phyloP scores from a whole-genome alignment of 1,140 invertebrate genomes.

The Dendrolimus kikuchii region DNA sequence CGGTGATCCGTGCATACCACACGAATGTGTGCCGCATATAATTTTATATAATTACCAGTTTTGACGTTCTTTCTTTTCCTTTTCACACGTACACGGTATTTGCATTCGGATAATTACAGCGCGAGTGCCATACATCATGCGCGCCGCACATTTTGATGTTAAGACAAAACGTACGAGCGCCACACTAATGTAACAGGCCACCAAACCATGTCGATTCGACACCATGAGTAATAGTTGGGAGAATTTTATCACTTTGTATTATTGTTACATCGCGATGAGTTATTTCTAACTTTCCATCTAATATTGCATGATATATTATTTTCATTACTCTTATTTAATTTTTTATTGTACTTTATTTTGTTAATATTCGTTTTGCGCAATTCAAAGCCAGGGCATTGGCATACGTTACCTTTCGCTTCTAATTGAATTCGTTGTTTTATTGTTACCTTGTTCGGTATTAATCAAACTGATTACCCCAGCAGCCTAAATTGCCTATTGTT shows the following conservation, averaged over 20 bases:
- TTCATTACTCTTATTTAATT: slow-evolving; percentile 65
- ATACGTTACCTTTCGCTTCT: slow-evolving; percentile 73
- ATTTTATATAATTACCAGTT: slow-evolving; percentile 67
- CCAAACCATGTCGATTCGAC: slow-evolving; percentile 53
- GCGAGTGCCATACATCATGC: slow-evolving; percentile 53
- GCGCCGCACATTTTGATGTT: slow-evolving; percentile 54
- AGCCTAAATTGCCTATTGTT: slow-evolving; percentile 69
- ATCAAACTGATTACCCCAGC: slow-evolving; percentile 68
- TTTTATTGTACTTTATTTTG: slow-evolving; percentile 61
- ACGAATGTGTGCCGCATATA: slow-evolving; percentile 58
- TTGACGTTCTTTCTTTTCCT: slow-evolving; percentile 63
- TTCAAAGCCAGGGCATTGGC: slow-evolving; percentile 88
- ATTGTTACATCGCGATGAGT: slow-evolving; percentile 49
- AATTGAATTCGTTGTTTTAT: slow-evolving; percentile 68
- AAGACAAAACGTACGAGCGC: slow-evolving; percentile 39
- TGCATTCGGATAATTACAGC: slow-evolving; percentile 63
- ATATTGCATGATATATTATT: slow-evolving; percentile 69
- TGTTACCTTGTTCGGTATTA: slow-evolving; percentile 64
- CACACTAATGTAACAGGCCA: slow-evolving; percentile 39
- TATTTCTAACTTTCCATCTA: slow-evolving; percentile 64
- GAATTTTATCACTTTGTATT: slow-evolving; percentile 57
- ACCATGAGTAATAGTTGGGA: slow-evolving; percentile 56
- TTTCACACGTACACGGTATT: slow-evolving; percentile 66
- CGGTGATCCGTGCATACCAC: slow-evolving; percentile 58
- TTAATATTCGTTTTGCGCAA: slow-evolving; percentile 69